Percentiles rank a stretch among this genome's conserved stretches.
Conservation (phyloP, 2,113 vertebrate species). For the Poecilia latipinna region DNA sequence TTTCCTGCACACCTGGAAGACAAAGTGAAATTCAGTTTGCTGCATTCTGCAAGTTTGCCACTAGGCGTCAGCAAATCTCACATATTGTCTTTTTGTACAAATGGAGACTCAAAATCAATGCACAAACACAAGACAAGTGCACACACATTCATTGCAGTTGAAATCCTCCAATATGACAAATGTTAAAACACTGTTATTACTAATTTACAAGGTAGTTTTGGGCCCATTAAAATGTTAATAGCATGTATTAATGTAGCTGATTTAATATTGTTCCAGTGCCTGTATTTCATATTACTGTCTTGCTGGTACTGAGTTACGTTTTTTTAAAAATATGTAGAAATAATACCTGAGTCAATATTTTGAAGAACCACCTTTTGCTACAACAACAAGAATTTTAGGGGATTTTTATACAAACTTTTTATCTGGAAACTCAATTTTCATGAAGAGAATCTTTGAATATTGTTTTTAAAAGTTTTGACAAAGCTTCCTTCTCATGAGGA, state of each 20-base stretch:
- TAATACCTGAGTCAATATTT: neutral
- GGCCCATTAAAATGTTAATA: neutral
- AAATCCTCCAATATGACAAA: too few species aligned
- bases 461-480: too few species aligned
- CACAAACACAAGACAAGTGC: neutral
- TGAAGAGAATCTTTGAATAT: too few species aligned
- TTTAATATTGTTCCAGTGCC: neutral
- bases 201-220: neutral
- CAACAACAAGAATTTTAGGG: too few species aligned
- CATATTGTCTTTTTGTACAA: neutral
- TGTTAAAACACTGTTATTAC: too few species aligned
- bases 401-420: neutral
- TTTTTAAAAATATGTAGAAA: neutral
- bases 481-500: neutral
- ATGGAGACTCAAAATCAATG: neutral
- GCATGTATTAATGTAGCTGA: neutral
- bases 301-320: neutral
- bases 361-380: too few species aligned
- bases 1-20: too few species aligned
- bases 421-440: neutral
- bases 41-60: conserved; percentile 1
- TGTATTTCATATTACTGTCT: neutral
- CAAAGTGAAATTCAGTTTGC: neutral
- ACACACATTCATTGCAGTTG: neutral
- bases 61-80: neutral